These are phyloP conservation scores for Squalus acanthias DNA, from an alignment of 2,797 vertebrate genomes.

Conservation along the genomic window DNA sequence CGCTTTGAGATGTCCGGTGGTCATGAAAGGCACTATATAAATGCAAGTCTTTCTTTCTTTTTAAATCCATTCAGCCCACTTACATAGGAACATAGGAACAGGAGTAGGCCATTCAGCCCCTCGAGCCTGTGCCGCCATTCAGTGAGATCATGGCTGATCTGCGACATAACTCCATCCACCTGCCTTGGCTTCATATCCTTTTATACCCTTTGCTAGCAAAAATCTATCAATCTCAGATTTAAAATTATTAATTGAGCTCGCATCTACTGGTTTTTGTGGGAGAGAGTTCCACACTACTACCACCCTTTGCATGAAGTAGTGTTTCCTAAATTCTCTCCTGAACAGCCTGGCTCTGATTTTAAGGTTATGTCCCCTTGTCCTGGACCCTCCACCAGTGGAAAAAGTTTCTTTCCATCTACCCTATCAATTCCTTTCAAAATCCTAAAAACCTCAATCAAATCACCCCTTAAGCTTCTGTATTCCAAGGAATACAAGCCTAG, in stretches of 20 bases:
- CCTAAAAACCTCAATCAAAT: too few species aligned
- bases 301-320: too few species aligned
- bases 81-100: not conserved
- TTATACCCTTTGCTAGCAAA: not conserved
- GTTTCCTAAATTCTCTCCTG: too few species aligned
- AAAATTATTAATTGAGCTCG: not conserved
- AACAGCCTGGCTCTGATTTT: too few species aligned
- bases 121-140: not conserved
- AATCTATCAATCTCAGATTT: not conserved
- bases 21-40: too few species aligned
- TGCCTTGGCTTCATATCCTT: not conserved
- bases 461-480: not conserved
- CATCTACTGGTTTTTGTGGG: not conserved
- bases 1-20: too few species aligned
- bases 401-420: too few species aligned
- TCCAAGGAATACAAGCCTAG: not conserved
- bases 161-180: not conserved
- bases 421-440: too few species aligned
- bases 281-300: too few species aligned
- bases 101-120: too few species aligned
- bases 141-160: not conserved
- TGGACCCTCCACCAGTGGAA: not conserved
- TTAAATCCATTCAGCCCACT: not conserved
- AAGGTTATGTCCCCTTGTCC: not conserved
- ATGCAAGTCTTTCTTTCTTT: too few species aligned